Conservation (phyloP, 2,888 invertebrate species). For the Drosophila merina region DNA sequence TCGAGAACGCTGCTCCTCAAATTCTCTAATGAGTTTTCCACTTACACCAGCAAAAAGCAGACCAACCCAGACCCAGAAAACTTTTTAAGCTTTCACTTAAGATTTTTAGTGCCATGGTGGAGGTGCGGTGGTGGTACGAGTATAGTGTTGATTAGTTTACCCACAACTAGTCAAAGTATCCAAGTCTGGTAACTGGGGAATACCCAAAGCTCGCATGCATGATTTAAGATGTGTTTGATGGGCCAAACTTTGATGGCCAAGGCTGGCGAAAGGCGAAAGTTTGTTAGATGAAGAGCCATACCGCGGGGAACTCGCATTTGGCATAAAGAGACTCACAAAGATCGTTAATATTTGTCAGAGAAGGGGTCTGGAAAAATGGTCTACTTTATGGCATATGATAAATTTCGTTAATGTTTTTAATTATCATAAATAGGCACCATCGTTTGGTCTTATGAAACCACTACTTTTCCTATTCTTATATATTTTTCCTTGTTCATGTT, state of each 20-base stretch:
- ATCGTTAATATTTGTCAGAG: conserved; percentile 42
- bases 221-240: conserved; percentile 63
- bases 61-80: conserved; percentile 44
- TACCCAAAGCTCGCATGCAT: conserved; percentile 59
- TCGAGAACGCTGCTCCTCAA: conserved; percentile 55
- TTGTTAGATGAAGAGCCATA: conserved; percentile 45
- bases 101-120: conserved; percentile 54
- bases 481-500: too few relatives aligned
- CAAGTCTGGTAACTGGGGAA: conserved; percentile 56
- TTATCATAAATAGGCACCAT: conserved; percentile 33
- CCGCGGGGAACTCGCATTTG: conserved; percentile 34
- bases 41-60: conserved; percentile 22
- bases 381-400: conserved; percentile 29
- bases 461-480: too few relatives aligned
- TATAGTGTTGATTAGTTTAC: conserved; percentile 66
- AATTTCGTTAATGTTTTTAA: conserved; percentile 37
- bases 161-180: conserved; percentile 32
- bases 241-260: conserved; percentile 62
- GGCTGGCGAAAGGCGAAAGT: conserved; percentile 61
- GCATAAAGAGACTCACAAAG: conserved; percentile 46
- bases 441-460: not conserved
- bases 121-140: conserved; percentile 8
- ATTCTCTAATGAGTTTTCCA: conserved; percentile 69
- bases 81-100: conserved; percentile 66
- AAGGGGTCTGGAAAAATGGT: not conserved